A percentile compares a stretch with the other conserved stretches of the same genome.
Evolutionary conservation across 2,888 invertebrate genomes (phyloP).

Genomic region (Calameuta idolon): DNA sequence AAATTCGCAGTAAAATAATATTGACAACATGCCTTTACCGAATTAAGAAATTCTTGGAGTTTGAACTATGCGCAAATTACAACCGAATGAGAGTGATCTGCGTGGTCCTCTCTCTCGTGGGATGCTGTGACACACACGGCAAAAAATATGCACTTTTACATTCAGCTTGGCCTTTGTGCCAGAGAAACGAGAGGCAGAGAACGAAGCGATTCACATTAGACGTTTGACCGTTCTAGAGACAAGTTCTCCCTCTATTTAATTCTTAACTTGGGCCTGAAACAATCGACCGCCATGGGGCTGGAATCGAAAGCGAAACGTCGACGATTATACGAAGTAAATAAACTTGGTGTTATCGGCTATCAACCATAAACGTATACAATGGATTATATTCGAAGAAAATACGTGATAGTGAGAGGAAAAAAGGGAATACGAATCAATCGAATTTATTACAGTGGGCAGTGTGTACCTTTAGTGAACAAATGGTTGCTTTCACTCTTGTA

Average conservation of each 20-base stretch:
- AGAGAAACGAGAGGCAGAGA: neutral
- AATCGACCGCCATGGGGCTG: neutral
- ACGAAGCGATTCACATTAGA: neutral
- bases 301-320: neutral
- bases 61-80: neutral
- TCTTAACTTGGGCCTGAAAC: neutral
- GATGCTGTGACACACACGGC: neutral
- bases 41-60: no score
- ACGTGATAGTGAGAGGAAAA: neutral
- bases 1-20: no score
- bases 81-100: neutral
- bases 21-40: no score
- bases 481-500: neutral
- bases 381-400: neutral
- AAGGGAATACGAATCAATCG: neutral
- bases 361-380: neutral
- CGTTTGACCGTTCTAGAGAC: neutral
- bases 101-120: neutral
- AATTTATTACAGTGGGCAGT: neutral
- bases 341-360: neutral
- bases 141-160: neutral
- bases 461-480: neutral
- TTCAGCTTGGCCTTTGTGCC: neutral
- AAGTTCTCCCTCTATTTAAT: neutral
- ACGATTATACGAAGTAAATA: neutral